Conservation (phyloP, 2,113 vertebrate genomes). For the Vidua chalybeata region DNA sequence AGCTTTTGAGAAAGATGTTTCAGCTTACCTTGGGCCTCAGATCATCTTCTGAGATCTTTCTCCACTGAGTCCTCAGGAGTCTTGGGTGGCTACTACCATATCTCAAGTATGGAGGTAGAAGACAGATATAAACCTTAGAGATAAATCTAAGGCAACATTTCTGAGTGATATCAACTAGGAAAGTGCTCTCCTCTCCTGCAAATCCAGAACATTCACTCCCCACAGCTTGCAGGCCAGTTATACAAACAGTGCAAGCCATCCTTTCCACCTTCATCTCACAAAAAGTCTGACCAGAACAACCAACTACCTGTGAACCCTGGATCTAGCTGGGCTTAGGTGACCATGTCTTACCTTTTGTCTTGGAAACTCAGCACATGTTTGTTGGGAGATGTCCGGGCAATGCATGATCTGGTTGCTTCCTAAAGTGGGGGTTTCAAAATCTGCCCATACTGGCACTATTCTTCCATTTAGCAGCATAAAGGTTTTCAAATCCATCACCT, state of each 20-base stretch:
- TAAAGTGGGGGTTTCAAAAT: not conserved
- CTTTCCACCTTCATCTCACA: not conserved
- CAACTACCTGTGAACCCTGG: not conserved
- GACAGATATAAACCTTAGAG: not conserved
- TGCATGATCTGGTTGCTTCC: not conserved
- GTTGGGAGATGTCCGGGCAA: not conserved
- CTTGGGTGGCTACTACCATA: not conserved
- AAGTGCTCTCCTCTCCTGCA: not conserved
- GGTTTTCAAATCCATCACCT: slow-evolving; percentile 8
- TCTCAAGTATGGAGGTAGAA: not conserved
- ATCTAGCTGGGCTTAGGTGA: not conserved
- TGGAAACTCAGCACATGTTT: not conserved
- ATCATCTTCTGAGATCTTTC: not conserved
- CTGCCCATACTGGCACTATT: not conserved
- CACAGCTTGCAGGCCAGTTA: not conserved
- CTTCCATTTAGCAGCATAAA: not conserved
- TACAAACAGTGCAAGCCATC: not conserved
- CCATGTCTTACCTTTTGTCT: not conserved
- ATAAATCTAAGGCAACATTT: not conserved
- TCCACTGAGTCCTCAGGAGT: not conserved
- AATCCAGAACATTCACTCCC: not conserved
- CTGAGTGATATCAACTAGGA: not conserved
- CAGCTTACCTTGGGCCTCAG: not conserved
- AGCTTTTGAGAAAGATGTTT: not conserved
- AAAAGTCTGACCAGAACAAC: not conserved